Conservation (phyloP, 1,140 invertebrate species). For the Calephelis nemesis region DNA sequence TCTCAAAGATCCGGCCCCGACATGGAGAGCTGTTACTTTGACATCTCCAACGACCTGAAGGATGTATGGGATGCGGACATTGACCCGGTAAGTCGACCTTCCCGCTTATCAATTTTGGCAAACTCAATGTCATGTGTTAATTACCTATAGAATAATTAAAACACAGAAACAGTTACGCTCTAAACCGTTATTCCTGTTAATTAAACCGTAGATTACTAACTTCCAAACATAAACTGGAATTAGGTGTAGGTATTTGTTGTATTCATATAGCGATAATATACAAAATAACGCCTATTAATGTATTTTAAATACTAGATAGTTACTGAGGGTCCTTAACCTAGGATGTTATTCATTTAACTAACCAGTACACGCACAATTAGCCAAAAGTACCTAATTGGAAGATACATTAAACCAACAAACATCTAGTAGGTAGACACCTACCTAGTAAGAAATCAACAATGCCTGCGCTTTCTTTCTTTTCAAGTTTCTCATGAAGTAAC, state of each 20-base stretch:
- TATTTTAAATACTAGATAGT: no score
- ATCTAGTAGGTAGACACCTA: no score
- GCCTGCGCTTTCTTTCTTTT: constrained; percentile 7
- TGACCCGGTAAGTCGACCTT: constrained; percentile 84
- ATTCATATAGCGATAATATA: no score
- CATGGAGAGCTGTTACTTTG: constrained; percentile 84
- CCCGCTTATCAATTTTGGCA: constrained; percentile 44
- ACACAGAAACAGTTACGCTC: background rate
- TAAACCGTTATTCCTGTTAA: background rate
- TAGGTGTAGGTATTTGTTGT: no score
- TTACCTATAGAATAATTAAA: no score
- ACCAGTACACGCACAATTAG: no score
- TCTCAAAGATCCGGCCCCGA: constrained; percentile 54
- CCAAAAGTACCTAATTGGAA: no score
- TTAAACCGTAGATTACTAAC: background rate
- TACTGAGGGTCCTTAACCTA: no score
- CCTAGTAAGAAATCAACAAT: background rate
- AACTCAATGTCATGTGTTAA: constrained; percentile 32
- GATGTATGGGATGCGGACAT: constrained; percentile 89
- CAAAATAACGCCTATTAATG: no score
- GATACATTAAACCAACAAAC: no score
- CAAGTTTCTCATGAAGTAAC: constrained; percentile 16
- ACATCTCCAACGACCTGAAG: constrained; percentile 85
- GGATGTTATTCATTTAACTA: no score
- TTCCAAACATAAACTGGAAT: no score